phyloP scores from a whole-genome alignment of 2,888 invertebrate species.

The Anthoptus insignis region DNA sequence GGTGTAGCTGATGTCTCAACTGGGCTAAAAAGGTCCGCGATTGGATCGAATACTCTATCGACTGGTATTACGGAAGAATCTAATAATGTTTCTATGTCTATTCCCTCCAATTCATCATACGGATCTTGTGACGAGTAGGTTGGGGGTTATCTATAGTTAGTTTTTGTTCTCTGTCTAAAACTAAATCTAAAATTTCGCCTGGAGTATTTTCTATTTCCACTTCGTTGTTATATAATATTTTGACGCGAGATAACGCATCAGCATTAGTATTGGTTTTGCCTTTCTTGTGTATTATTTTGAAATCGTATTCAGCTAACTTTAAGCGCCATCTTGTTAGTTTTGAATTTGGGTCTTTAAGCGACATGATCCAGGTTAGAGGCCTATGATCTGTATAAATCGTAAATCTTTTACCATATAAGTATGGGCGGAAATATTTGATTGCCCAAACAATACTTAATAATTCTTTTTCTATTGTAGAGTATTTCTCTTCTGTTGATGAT shows the following conservation, averaged over 20 bases:
- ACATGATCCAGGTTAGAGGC: conserved; percentile 42
- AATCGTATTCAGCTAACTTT: conserved; percentile 36
- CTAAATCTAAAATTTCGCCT: conserved; percentile 1
- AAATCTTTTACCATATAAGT: too few relatives aligned
- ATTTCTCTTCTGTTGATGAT: conserved; percentile 20
- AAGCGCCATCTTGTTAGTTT: conserved; percentile 41
- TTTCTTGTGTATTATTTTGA: conserved; percentile 36
- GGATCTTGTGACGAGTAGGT: background rate
- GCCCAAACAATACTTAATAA: conserved; percentile 41
- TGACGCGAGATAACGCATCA: conserved; percentile 39
- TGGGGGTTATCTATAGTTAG: background rate
- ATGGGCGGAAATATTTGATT: conserved; percentile 43
- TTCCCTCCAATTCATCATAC: background rate
- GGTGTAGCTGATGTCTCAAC: background rate
- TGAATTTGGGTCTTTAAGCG: conserved; percentile 40
- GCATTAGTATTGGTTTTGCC: conserved; percentile 36
- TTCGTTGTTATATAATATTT: conserved; percentile 10
- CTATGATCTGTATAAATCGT: too few relatives aligned
- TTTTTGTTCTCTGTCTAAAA: conserved; percentile 8
- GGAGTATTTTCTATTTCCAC: background rate
- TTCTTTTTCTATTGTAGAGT: conserved; percentile 32
- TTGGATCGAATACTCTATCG: background rate
- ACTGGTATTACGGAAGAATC: background rate
- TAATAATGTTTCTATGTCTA: conserved; percentile 12
- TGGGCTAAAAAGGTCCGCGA: background rate